These are phyloP conservation scores for Symphodus melops DNA, from an alignment of 2,113 vertebrate species.

Conservation along the genomic window DNA sequence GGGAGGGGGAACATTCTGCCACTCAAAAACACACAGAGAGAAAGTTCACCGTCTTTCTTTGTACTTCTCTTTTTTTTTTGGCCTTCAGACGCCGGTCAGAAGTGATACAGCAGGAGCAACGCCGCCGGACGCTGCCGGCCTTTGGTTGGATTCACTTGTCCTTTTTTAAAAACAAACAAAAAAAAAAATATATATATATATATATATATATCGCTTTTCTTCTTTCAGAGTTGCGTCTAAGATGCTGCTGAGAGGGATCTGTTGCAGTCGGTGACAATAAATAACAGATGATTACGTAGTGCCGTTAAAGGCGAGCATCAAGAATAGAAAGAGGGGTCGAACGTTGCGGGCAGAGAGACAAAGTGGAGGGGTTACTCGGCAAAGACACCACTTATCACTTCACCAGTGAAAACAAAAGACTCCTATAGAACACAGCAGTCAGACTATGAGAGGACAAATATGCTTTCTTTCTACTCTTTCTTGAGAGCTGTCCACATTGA, in stretches of 20 bases:
- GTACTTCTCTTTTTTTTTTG: constrained; percentile 62
- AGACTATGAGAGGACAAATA: constrained; percentile 28
- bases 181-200: too few relatives aligned
- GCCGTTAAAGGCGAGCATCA: constrained; percentile 3
- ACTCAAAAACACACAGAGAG: constrained; percentile 70
- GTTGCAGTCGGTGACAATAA: constrained; percentile 47
- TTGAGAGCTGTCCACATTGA: constrained; percentile 47
- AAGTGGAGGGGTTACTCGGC: constrained; percentile 27
- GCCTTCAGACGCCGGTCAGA: constrained; percentile 52
- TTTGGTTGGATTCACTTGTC: constrained; percentile 46
- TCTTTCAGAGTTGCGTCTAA: constrained; percentile 38
- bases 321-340: constrained; percentile 36
- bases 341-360: constrained; percentile 16
- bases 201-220: constrained; percentile 12
- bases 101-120: constrained; percentile 34
- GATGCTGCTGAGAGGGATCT: constrained; percentile 28
- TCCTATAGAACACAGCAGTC: constrained; percentile 23
- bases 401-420: constrained; percentile 5
- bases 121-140: constrained; percentile 44
- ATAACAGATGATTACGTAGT: constrained; percentile 26
- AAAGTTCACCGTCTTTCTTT: constrained; percentile 68
- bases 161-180: constrained; percentile 45
- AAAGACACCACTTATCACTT: constrained; percentile 34
- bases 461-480: constrained; percentile 27
- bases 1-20: constrained; percentile 72